Evolutionary conservation across 2,113 vertebrate genomes (phyloP).

Genomic region (Pristiophorus japonicus): DNA sequence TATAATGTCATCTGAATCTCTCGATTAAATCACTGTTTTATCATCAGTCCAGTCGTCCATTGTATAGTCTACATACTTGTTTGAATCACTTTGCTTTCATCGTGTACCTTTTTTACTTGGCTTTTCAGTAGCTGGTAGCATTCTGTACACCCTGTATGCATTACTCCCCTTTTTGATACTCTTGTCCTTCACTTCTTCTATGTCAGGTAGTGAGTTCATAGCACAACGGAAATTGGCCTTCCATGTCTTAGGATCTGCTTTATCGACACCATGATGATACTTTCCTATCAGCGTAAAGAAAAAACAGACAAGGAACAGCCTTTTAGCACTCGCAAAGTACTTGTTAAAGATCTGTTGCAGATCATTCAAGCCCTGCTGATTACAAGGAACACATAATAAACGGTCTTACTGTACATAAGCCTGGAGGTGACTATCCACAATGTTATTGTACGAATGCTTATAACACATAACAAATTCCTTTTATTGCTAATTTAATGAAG

Average conservation of each 20-base stretch:
- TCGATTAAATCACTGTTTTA: background rate
- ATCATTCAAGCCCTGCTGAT: background rate
- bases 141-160: slow-evolving; percentile 92
- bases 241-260: slow-evolving; percentile 83
- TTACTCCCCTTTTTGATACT: slow-evolving; percentile 97
- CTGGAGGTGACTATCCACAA: background rate
- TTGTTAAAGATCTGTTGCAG: background rate
- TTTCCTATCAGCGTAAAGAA: slow-evolving; percentile 61
- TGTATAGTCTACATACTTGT: background rate
- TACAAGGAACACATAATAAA: background rate
- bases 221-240: slow-evolving; percentile 84
- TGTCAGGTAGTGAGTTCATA: slow-evolving; percentile 83
- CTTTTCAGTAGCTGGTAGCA: slow-evolving; percentile 79
- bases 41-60: background rate
- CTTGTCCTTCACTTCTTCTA: slow-evolving; percentile 83
- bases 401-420: background rate
- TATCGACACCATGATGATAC: slow-evolving; percentile 75
- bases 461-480: background rate
- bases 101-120: slow-evolving; percentile 80
- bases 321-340: background rate
- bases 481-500: slow-evolving; percentile 7
- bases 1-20: background rate
- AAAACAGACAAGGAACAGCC: background rate
- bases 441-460: background rate
- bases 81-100: background rate